These are phyloP conservation scores for Tachysurus vachellii DNA, from an alignment of 2,113 vertebrate genomes.

Conservation along the genomic window DNA sequence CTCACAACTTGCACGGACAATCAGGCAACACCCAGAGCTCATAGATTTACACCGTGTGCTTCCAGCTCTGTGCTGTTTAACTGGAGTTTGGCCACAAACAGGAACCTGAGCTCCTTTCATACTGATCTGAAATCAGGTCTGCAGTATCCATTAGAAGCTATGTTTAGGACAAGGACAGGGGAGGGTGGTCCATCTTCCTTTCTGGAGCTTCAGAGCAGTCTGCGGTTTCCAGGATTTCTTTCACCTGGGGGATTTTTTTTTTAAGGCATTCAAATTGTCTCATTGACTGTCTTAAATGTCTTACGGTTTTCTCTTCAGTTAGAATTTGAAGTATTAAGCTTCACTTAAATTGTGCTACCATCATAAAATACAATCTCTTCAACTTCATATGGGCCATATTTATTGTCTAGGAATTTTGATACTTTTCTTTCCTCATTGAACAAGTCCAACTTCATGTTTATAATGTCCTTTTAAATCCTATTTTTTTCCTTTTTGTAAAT, in stretches of 20 bases:
- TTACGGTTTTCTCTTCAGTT: not conserved
- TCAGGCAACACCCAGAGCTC: not conserved
- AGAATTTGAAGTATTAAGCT: not conserved
- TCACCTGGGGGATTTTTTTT: not conserved
- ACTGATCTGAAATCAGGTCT: slow-evolving; percentile 35
- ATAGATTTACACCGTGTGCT: not conserved
- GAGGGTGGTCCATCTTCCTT: not conserved
- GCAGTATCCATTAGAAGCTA: slow-evolving; percentile 22
- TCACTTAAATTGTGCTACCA: not conserved
- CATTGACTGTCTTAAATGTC: not conserved
- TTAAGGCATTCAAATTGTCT: not conserved
- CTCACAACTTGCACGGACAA: not conserved
- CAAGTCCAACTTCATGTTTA: not conserved
- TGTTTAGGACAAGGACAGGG: slow-evolving; percentile 16
- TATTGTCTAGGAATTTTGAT: not conserved
- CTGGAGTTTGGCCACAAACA: slow-evolving; percentile 4
- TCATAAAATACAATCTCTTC: not conserved
- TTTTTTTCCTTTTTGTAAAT: not conserved
- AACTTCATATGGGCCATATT: not conserved
- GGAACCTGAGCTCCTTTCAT: slow-evolving; percentile 11
- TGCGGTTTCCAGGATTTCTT: not conserved
- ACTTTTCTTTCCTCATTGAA: not conserved
- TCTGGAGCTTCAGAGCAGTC: not conserved
- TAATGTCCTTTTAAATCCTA: not conserved
- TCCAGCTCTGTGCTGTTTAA: slow-evolving; percentile 14